Evolutionary conservation across 2,888 invertebrate genomes (phyloP).

Genomic region (Creontiades dilutus): DNA sequence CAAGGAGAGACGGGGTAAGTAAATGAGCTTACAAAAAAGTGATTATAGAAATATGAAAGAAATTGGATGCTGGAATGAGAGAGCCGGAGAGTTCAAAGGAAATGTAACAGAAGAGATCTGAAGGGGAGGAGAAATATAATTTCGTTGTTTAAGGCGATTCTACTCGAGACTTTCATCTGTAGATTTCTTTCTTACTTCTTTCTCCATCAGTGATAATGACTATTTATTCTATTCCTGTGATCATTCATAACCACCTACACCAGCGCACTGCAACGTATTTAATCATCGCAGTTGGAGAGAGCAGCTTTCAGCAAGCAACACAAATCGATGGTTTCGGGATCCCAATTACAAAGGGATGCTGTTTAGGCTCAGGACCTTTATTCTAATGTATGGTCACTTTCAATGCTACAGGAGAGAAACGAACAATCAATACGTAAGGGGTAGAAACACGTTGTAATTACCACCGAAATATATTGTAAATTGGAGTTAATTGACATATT

Average conservation of each 20-base stretch:
- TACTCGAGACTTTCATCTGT: neutral
- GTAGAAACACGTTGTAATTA: no score
- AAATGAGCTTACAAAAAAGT: slow-evolving; percentile 47
- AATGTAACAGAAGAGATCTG: neutral
- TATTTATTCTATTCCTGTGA: neutral
- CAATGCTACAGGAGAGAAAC: no score
- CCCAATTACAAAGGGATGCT: no score
- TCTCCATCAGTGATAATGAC: neutral
- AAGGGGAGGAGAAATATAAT: slow-evolving; percentile 19
- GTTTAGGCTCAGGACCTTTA: no score
- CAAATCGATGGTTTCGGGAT: no score
- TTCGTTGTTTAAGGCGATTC: slow-evolving; percentile 43
- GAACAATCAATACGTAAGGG: no score
- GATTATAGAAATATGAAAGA: slow-evolving; percentile 49
- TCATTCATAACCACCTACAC: neutral
- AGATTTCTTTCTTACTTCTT: slow-evolving; percentile 13
- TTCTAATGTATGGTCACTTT: no score
- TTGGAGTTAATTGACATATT: no score
- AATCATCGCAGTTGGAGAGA: no score
- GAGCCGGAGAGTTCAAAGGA: slow-evolving; percentile 29
- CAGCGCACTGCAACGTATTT: neutral
- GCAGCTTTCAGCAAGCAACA: no score
- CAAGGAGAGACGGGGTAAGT: neutral
- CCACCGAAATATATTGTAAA: no score
- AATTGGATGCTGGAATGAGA: slow-evolving; percentile 38